Conservation (phyloP, 2,113 vertebrate genomes). For the Galeopterus variegatus region DNA sequence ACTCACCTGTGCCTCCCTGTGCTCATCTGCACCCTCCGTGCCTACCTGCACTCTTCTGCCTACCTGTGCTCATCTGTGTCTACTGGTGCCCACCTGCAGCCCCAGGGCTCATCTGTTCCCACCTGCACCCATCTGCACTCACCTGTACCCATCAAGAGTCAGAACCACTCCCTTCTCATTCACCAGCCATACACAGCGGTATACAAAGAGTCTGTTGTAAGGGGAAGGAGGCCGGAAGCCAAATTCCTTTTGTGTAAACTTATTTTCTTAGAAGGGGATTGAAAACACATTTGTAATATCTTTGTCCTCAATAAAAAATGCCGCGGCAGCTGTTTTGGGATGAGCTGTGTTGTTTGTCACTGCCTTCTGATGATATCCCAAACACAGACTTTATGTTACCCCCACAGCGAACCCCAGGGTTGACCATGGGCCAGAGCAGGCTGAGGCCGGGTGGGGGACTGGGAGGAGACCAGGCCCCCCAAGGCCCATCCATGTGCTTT, state of each 20-base stretch:
- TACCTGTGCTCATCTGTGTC: not conserved
- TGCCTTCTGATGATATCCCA: conserved; percentile 70
- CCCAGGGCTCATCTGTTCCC: not conserved
- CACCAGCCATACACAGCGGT: accelerated
- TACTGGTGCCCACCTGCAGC: not conserved
- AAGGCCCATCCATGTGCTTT: too few species aligned
- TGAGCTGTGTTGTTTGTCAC: conserved; percentile 47
- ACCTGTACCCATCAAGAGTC: too few species aligned
- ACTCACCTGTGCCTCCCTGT: too few species aligned
- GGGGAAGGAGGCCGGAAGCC: not conserved
- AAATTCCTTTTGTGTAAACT: conserved; percentile 50
- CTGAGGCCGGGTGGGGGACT: not conserved
- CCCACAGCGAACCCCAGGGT: not conserved
- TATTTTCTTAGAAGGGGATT: conserved; percentile 77
- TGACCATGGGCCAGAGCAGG: not conserved
- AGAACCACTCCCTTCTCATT: not conserved
- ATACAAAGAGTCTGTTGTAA: conserved; percentile 17
- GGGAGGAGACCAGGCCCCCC: too few species aligned
- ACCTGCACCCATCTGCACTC: too few species aligned
- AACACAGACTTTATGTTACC: not conserved
- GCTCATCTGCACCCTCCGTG: too few species aligned
- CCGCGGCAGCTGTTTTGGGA: conserved; percentile 65
- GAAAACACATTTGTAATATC: conserved; percentile 79
- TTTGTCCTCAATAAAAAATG: conserved; percentile 63
- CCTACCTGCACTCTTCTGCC: too few species aligned